Evolutionary conservation across 2,113 vertebrate genomes (phyloP), one percentile per base, ranked within the genome.

Genomic region (Sterrhoptilus dennistouni): DNA sequence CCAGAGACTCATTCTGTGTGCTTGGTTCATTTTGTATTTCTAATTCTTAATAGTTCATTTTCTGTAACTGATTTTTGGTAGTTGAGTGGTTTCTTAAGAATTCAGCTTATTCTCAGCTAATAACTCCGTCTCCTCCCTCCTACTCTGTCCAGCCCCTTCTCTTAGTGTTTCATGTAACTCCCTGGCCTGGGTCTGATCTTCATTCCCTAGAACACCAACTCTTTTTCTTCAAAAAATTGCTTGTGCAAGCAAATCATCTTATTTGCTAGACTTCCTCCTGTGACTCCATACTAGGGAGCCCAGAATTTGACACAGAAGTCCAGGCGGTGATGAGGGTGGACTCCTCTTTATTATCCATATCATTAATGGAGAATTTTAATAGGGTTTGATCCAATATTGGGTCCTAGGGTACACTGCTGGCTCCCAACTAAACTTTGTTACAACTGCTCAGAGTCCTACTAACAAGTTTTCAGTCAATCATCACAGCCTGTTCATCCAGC

Each of bases 381-480:
- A 38, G 20, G 3, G 2, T 45, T 59, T 57, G 24, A 31, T 19
- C 25, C 38, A 53, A 4, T 53, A 47, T 8, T 27, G 28, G 19
- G 14, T 29, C 40, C 6, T 27, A 17, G 12, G 24, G 5, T 72
- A 18, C 44, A 31, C 13, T 35, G 24, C 20, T 78, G 59, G 16
- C 7, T 38, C n/a, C 52, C 38, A 59, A 16, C 8, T 40, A 40
- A 44, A 27, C 28, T 71, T 77, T 23, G n/a, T 65, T 52, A 4
- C 12, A 57, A 8, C 19, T 27, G 6, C 29, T 53, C 29, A 40
- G 52, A 59, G 45, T 9, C 33, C 12, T 45, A 15, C 11, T 45
- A 6, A 20, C 47, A 50, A 18, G 4, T 38, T n/a, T n/a, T 38
- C 24, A 33, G 10, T 44, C 0, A 0, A 64, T 2, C 5, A 53